Conservation (phyloP, 2,888 invertebrate species). For the Chrysina gloriosa region DNA sequence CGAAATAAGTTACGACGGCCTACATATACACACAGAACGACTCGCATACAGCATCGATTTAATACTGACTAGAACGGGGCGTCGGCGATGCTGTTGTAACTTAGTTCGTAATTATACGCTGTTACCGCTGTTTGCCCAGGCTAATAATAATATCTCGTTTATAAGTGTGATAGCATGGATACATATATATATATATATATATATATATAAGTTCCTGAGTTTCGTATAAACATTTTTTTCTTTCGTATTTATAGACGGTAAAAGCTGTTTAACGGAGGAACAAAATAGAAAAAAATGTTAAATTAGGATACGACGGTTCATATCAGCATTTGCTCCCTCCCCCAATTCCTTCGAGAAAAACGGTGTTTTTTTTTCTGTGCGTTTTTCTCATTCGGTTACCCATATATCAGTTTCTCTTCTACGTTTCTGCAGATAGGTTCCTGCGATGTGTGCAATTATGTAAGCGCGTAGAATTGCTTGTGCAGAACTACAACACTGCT, state of each 20-base stretch:
- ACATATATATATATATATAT: too few species aligned
- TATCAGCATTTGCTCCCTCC: too few species aligned
- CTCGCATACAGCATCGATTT: too few species aligned
- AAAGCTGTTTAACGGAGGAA: background rate
- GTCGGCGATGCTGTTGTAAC: too few species aligned
- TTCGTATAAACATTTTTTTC: conserved; percentile 25
- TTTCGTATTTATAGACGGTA: conserved; percentile 41
- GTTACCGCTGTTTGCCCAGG: too few species aligned
- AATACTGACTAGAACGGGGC: too few species aligned
- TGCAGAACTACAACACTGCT: conserved; percentile 56
- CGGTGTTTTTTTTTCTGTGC: conserved; percentile 36
- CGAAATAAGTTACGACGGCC: too few species aligned
- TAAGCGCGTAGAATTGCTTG: conserved; percentile 57
- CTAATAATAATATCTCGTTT: too few species aligned
- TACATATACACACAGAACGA: too few species aligned
- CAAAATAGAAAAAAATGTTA: background rate
- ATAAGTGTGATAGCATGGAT: conserved; percentile 38
- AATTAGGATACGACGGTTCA: conserved; percentile 3
- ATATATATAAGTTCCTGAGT: conserved; percentile 40
- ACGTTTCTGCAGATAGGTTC: conserved; percentile 53
- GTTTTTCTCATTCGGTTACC: conserved; percentile 43
- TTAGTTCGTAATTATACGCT: too few species aligned
- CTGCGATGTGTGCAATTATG: conserved; percentile 60
- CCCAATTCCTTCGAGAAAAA: background rate
- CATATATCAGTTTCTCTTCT: conserved; percentile 11